A percentile compares a stretch with the other conserved stretches of the same genome.
Conservation (phyloP, 2,113 vertebrate genomes). For the Upupa epops region DNA sequence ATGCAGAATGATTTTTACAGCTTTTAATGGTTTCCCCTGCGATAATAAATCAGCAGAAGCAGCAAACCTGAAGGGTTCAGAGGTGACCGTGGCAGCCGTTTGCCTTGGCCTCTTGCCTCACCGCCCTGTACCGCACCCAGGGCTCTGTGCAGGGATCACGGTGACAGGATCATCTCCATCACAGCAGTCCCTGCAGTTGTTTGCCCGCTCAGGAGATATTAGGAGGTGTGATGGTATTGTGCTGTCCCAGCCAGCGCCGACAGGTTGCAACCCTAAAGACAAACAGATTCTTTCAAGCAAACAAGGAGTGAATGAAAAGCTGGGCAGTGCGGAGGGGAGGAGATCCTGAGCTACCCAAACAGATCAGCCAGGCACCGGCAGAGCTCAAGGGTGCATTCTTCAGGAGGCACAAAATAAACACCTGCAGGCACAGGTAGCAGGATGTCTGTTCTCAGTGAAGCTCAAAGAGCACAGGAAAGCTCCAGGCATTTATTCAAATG, state of each 20-base stretch:
- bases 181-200: background rate
- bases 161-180: background rate
- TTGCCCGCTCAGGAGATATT: background rate
- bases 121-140: background rate
- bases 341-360: constrained; percentile 19
- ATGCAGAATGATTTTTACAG: background rate
- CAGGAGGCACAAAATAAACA: constrained; percentile 57
- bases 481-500: constrained; percentile 53
- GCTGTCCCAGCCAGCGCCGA: constrained; percentile 33
- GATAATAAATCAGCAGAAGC: background rate
- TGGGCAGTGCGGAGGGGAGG: background rate
- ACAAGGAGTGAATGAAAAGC: constrained; percentile 54
- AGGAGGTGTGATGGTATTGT: constrained; percentile 36
- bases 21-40: background rate
- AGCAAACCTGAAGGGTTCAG: background rate
- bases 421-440: constrained; percentile 43
- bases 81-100: background rate
- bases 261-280: constrained; percentile 79
- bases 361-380: background rate
- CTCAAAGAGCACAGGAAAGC: constrained; percentile 19
- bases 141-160: background rate
- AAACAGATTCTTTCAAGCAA: constrained; percentile 76
- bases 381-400: constrained; percentile 2
- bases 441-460: constrained; percentile 43
- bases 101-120: background rate